These are phyloP conservation scores for Pantherophis alleghaniensis DNA, from an alignment of 2,797 vertebrate species.

Conservation along the genomic window DNA sequence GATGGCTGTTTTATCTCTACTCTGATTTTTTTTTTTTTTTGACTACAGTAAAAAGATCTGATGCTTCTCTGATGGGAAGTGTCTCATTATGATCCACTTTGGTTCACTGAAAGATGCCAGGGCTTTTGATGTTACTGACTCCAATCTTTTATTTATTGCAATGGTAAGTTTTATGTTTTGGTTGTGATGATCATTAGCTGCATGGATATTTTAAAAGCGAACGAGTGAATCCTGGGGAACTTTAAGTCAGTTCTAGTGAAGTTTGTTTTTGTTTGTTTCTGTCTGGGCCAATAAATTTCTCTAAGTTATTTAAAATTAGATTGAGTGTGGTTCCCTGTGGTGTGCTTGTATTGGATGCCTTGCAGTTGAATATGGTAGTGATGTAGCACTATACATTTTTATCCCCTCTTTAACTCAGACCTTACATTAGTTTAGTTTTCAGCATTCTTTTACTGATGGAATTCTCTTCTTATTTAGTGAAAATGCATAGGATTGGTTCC, in stretches of 20 bases:
- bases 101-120: neutral
- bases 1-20: neutral
- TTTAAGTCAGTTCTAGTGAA: constrained; percentile 31
- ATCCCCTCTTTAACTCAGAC: constrained; percentile 13
- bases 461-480: neutral
- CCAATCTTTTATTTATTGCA: constrained; percentile 30
- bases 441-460: neutral
- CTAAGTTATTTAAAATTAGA: constrained; percentile 27
- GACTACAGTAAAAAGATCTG: neutral
- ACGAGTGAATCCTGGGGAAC: constrained; percentile 9
- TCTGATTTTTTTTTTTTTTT: neutral
- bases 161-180: constrained; percentile 17
- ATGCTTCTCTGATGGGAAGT: neutral
- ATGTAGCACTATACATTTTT: constrained; percentile 1
- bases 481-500: neutral
- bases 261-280: constrained; percentile 39
- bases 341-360: constrained; percentile 20
- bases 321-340: constrained; percentile 5
- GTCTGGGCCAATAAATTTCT: constrained; percentile 23
- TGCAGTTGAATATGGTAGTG: neutral
- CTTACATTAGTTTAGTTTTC: neutral
- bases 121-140: neutral
- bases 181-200: constrained; percentile 2
- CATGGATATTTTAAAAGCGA: constrained; percentile 6
- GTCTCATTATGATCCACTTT: neutral